These are phyloP conservation scores for Caerostris darwini DNA, from an alignment of 1,140 invertebrate genomes.

Conservation along the genomic window DNA sequence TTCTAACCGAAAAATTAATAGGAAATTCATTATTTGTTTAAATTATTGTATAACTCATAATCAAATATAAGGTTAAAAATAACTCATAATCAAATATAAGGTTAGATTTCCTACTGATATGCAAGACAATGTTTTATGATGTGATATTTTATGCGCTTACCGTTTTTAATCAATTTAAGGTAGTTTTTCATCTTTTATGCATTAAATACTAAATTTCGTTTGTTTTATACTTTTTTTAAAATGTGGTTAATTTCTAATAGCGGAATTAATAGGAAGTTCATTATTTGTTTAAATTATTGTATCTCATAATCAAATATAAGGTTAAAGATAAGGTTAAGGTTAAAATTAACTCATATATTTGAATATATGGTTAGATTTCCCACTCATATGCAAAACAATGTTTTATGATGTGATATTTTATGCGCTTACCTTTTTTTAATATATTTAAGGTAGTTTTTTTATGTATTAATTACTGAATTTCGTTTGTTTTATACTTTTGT, in stretches of 20 bases:
- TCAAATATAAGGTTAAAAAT: too few relatives aligned
- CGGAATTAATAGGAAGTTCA: not conserved
- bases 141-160: not conserved
- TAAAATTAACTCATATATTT: too few relatives aligned
- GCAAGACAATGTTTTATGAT: not conserved
- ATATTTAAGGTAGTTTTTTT: not conserved
- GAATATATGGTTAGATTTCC: not conserved
- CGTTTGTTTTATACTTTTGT: not conserved
- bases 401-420: not conserved
- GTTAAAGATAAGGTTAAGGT: too few relatives aligned
- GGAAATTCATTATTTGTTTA: not conserved
- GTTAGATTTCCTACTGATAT: constrained; percentile 3
- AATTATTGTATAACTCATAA: not conserved
- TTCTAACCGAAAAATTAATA: not conserved
- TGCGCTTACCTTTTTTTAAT: not conserved
- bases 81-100: too few relatives aligned
- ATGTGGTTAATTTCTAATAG: not conserved
- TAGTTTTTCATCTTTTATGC: not conserved
- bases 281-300: not conserved
- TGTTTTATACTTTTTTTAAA: not conserved
- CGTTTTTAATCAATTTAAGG: not conserved
- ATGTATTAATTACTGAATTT: not conserved
- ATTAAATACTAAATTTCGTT: not conserved
- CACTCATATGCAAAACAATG: not conserved
- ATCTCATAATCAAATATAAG: too few relatives aligned